phyloP scores from a whole-genome alignment of 2,888 invertebrate genomes.

The Linnaemya vulpina region DNA sequence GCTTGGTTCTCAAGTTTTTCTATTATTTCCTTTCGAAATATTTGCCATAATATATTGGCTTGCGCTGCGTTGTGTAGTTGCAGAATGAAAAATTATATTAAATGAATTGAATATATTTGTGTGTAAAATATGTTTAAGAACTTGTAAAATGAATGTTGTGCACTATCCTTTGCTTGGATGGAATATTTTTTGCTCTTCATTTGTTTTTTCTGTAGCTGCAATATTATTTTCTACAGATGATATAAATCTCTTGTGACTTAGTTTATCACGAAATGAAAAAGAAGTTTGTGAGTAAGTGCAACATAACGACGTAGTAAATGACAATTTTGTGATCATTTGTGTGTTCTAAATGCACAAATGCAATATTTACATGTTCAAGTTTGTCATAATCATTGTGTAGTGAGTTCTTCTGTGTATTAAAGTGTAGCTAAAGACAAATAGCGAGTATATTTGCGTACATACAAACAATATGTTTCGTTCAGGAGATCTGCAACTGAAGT shows the following conservation, averaged over 20 bases:
- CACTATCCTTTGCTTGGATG: conserved; percentile 5
- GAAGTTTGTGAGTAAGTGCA: conserved; percentile 50
- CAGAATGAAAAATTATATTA: conserved; percentile 41
- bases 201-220: neutral
- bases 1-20: conserved; percentile 15
- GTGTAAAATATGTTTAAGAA: neutral
- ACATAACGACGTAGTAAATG: conserved; percentile 36
- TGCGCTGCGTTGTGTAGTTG: neutral
- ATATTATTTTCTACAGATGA: conserved; percentile 20
- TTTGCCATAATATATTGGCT: conserved; percentile 9
- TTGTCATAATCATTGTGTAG: conserved; percentile 33
- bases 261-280: conserved; percentile 40
- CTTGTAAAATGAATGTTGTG: conserved; percentile 4
- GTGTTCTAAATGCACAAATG: neutral
- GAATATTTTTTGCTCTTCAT: neutral
- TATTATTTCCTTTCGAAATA: conserved; percentile 14
- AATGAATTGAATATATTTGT: conserved; percentile 24
- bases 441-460: too few relatives aligned
- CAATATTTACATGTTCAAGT: conserved; percentile 29
- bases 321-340: conserved; percentile 9
- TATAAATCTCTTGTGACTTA: conserved; percentile 53
- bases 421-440: conserved; percentile 30
- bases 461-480: conserved; percentile 29
- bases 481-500: neutral
- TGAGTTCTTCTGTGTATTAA: conserved; percentile 10